phyloP scores from a whole-genome alignment of 2,113 vertebrate genomes.

The zebrafish (Danio rerio) region DNA sequence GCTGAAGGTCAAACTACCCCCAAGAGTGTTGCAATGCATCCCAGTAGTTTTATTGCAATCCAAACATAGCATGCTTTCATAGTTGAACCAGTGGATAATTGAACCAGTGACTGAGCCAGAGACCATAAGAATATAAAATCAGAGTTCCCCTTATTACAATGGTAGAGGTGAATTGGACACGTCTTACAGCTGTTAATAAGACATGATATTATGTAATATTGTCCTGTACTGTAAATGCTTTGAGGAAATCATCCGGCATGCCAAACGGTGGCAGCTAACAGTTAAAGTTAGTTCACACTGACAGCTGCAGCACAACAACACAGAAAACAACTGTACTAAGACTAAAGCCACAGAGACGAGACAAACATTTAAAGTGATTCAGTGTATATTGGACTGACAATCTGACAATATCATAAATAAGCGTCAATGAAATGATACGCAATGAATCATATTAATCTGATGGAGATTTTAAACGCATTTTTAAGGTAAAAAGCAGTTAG shows the following conservation, averaged over 20 bases:
- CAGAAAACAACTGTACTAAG: background rate
- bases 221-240: background rate
- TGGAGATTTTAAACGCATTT: no score
- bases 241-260: background rate
- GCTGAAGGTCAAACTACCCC: background rate
- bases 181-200: background rate
- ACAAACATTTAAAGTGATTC: no score
- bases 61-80: background rate
- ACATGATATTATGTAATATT: background rate
- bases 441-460: no score
- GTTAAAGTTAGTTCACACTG: background rate
- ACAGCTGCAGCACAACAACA: constrained; percentile 1
- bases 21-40: background rate
- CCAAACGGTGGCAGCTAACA: background rate
- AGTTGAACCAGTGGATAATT: background rate
- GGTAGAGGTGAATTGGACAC: background rate
- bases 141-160: background rate
- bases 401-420: no score
- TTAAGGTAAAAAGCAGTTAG: no score
- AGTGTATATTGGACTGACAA: no score
- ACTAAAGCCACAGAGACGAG: background rate
- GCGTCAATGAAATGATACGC: no score
- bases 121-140: background rate
- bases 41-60: background rate
- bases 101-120: background rate